Evolutionary conservation across 2,113 vertebrate genomes (phyloP).

Genomic region (Mustelus asterias): DNA sequence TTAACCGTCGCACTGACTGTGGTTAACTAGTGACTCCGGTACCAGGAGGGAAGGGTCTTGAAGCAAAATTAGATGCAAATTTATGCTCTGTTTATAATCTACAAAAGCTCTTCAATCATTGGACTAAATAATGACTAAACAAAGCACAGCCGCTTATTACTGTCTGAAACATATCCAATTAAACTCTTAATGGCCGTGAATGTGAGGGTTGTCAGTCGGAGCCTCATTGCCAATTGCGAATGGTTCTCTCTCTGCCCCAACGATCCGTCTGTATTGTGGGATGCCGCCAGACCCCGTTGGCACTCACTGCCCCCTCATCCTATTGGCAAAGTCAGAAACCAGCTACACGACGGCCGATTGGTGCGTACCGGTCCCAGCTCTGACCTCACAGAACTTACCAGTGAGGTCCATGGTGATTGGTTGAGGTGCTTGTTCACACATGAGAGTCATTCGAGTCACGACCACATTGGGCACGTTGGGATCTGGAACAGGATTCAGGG

Average conservation of each 20-base stretch:
- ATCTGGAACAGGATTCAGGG: conserved; percentile 49
- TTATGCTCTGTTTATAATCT: not conserved
- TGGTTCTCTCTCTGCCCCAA: not conserved
- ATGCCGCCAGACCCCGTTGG: not conserved
- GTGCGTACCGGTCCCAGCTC: not conserved
- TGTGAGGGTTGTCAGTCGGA: not conserved
- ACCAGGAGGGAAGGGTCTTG: not conserved
- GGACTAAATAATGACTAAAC: not conserved
- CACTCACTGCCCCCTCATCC: not conserved
- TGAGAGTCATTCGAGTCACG: conserved; percentile 65
- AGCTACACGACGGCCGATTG: not conserved
- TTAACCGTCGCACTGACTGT: no score
- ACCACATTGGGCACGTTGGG: conserved; percentile 63
- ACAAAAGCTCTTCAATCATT: not conserved
- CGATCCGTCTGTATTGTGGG: not conserved
- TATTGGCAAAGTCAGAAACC: not conserved
- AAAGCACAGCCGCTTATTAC: not conserved
- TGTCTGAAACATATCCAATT: not conserved
- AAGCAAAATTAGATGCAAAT: not conserved
- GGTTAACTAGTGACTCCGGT: not conserved
- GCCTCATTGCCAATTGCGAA: not conserved
- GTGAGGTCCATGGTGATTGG: conserved; percentile 72
- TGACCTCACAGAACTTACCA: conserved; percentile 48
- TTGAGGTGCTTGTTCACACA: conserved; percentile 62
- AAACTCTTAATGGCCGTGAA: not conserved